Evolutionary conservation across 2,888 invertebrate species (phyloP).

Genomic region (Epsilonema sp.): DNA sequence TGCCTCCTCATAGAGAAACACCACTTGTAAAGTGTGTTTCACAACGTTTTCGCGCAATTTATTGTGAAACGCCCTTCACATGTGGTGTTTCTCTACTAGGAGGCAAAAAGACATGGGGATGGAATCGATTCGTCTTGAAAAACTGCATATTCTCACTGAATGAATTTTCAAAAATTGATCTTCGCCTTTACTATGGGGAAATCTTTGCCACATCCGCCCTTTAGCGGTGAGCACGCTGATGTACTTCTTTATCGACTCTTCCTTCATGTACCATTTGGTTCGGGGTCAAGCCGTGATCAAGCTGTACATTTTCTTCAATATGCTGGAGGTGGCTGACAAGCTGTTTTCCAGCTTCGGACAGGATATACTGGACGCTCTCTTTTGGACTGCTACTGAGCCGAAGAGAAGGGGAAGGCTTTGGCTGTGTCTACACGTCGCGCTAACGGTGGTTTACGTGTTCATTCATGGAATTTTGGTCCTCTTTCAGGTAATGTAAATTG

Average conservation of each 20-base stretch:
- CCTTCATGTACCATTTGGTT: constrained; percentile 80
- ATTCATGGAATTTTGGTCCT: constrained; percentile 68
- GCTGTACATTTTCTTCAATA: constrained; percentile 96
- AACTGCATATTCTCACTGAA: too few species aligned
- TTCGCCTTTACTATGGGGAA: too few species aligned
- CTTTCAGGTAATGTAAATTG: constrained; percentile 29
- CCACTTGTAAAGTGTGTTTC: too few species aligned
- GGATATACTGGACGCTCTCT: constrained; percentile 57
- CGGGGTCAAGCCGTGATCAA: constrained; percentile 91
- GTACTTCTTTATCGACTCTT: constrained; percentile 83
- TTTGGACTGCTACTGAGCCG: constrained; percentile 96
- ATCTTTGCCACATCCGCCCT: too few species aligned
- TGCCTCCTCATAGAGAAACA: too few species aligned
- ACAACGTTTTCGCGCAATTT: too few species aligned
- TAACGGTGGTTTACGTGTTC: constrained; percentile 75
- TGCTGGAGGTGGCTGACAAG: constrained; percentile 83
- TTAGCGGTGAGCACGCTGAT: constrained; percentile 39
- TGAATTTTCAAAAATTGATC: too few species aligned
- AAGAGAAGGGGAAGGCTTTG: constrained; percentile 39
- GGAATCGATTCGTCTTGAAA: too few species aligned
- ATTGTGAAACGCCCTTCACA: too few species aligned
- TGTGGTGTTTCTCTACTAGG: too few species aligned
- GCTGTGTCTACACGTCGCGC: constrained; percentile 55
- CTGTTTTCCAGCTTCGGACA: constrained; percentile 64
- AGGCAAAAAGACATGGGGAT: too few species aligned